Percentiles rank a stretch among this genome's conserved stretches.
phyloP scores from a whole-genome alignment of 1,140 invertebrate genomes.

The Drosophila subobscura region DNA sequence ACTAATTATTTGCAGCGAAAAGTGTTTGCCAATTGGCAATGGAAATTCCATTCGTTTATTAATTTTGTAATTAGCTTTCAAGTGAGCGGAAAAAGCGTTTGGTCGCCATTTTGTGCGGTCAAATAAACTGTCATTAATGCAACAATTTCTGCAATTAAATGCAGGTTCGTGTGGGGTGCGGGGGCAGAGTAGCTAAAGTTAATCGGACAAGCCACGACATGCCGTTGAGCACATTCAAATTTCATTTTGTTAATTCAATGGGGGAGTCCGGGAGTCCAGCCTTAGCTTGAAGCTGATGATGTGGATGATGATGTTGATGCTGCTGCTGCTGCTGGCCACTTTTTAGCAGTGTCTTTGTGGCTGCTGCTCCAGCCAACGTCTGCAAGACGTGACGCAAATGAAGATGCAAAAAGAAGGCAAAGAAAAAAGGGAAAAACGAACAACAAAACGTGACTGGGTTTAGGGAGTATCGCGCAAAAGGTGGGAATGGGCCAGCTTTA shows the following conservation, averaged over 20 bases:
- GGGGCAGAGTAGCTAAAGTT: slow-evolving; percentile 1
- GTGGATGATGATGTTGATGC: slow-evolving; percentile 17
- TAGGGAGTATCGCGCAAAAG: not conserved
- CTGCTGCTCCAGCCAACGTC: slow-evolving; percentile 5
- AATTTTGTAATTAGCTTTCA: slow-evolving; percentile 18
- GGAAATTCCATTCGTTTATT: slow-evolving; percentile 9
- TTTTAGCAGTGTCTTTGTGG: slow-evolving; percentile 22
- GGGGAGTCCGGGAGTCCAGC: not conserved
- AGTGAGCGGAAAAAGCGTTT: slow-evolving; percentile 28
- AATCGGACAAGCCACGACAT: slow-evolving; percentile 31
- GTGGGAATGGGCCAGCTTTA: not conserved
- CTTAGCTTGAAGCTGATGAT: slow-evolving; percentile 5
- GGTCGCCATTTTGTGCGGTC: slow-evolving; percentile 49
- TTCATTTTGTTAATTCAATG: slow-evolving; percentile 75
- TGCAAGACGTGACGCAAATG: slow-evolving; percentile 46
- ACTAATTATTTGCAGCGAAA: not conserved
- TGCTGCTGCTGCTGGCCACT: slow-evolving; percentile 17
- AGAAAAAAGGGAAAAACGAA: not conserved
- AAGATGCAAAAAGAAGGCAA: slow-evolving; percentile 38
- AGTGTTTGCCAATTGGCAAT: not conserved
- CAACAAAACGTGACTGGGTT: slow-evolving; percentile 14
- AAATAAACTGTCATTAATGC: slow-evolving; percentile 63
- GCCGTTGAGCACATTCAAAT: slow-evolving; percentile 67
- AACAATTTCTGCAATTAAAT: slow-evolving; percentile 66
- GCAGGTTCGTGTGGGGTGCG: slow-evolving; percentile 49